Evolutionary conservation across 2,113 vertebrate species (phyloP), one percentile per base, ranked within the genome.

Genomic region (Pseudolaguvia tuberculata): DNA sequence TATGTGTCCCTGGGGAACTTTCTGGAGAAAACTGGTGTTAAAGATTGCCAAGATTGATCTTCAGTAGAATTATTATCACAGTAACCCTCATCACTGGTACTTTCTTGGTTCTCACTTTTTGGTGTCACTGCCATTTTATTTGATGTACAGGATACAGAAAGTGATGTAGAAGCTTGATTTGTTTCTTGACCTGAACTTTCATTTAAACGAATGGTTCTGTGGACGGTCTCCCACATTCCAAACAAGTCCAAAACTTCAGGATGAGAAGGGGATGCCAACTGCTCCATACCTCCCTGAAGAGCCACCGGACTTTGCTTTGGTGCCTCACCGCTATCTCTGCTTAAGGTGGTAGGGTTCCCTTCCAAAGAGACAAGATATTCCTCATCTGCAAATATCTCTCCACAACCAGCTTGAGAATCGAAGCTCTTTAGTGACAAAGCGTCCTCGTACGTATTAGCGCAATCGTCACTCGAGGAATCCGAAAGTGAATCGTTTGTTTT

Each of bases 331-430:
- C 48, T 21, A 53, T 70, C 84, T 59, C 80, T 56, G 65, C 83
- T 75, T 47, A 6, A 80, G 87, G 67, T 78, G n/a, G n/a, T 87
- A 56, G 77, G 84, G 0, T 84, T 87, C 42, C 89, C 61, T 72
- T 92, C 92, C 66, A 91, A 69, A 8, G 90, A 90, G 63, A 89
- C 86, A 23, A 79, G 52, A 48, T 73, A 90, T 50, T 83, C 81
- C 78, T 93, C 92, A 29, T 94, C 93, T 9, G 92, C 93, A 82
- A 93, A 94, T 82, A 94, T 94, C 81, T 94, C 93, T 45, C 93
- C 93, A 29, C 93, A 94, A n/a, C 93, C 93, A 0, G 92, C 93
- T 69, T 93, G 91, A 1, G 93, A 94, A 73, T 93, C 93, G 23
- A 94, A 94, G 79, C 93, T 94, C 82, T 94, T 92, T 48, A 94